These are phyloP conservation scores for Chionoecetes opilio DNA, from an alignment of 1,140 invertebrate species.

Conservation along the genomic window DNA sequence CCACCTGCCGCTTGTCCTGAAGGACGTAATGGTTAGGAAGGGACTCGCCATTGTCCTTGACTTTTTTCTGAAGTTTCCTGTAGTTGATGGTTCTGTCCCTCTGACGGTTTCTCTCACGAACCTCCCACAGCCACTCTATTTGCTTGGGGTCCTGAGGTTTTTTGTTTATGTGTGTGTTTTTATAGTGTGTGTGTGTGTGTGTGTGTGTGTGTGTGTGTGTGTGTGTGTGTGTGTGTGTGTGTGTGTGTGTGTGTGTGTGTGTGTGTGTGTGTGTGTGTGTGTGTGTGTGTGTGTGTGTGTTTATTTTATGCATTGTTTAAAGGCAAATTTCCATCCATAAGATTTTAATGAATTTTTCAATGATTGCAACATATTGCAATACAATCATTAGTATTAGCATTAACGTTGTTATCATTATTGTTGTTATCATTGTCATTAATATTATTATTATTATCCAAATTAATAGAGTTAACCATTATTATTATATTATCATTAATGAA, in stretches of 20 bases:
- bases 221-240: constrained; percentile 32
- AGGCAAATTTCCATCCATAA: not conserved
- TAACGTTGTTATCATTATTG: not conserved
- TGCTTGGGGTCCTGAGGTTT: constrained; percentile 93
- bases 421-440: not conserved
- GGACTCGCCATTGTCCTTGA: constrained; percentile 69
- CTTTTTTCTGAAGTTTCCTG: constrained; percentile 81
- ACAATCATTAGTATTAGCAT: not conserved
- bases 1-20: constrained; percentile 79
- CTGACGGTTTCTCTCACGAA: constrained; percentile 90
- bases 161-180: not conserved
- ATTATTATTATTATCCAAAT: not conserved
- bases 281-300: no score
- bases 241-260: constrained; percentile 30
- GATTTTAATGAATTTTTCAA: no score
- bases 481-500: not conserved
- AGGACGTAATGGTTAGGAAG: constrained; percentile 48
- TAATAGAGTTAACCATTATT: not conserved
- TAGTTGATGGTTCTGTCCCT: constrained; percentile 86
- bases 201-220: not conserved
- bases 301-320: not conserved
- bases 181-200: not conserved
- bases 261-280: not conserved
- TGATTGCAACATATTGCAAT: no score
- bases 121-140: constrained; percentile 94